A percentile compares a stretch with the other conserved stretches of the same genome.
Evolutionary conservation across 2,113 vertebrate genomes (phyloP).

Genomic region (Sinocyclocheilus rhinocerous): DNA sequence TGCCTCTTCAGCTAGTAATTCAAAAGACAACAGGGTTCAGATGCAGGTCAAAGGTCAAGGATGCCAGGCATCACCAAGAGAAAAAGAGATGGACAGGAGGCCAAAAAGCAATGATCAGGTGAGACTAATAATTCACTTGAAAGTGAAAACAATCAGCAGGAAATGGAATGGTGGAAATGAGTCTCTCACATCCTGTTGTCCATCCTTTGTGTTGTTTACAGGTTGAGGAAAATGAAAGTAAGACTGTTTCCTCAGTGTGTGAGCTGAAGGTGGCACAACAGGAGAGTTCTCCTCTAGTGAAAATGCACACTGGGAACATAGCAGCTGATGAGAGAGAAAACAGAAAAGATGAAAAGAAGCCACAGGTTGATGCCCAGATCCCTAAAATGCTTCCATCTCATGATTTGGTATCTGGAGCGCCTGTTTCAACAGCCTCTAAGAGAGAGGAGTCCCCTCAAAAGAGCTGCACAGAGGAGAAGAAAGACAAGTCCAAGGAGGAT

Average conservation of each 20-base stretch:
- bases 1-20: slow-evolving; percentile 27
- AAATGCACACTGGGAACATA: not conserved
- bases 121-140: not conserved
- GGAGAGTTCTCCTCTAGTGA: not conserved
- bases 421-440: slow-evolving; percentile 46
- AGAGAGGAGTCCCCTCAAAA: slow-evolving; percentile 3
- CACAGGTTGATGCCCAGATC: slow-evolving; percentile 47
- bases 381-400: slow-evolving; percentile 35
- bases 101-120: slow-evolving; percentile 65
- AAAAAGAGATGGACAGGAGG: slow-evolving; percentile 30
- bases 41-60: slow-evolving; percentile 38
- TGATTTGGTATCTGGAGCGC: slow-evolving; percentile 48
- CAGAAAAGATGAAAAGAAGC: slow-evolving; percentile 34
- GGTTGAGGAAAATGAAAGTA: slow-evolving; percentile 39
- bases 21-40: slow-evolving; percentile 57
- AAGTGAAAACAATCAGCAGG: not conserved
- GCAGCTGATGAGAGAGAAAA: slow-evolving; percentile 3
- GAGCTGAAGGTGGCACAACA: not conserved
- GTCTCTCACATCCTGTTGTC: not conserved
- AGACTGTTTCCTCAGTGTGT: not conserved
- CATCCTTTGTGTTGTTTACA: slow-evolving; percentile 15
- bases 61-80: slow-evolving; percentile 14
- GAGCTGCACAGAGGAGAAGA: slow-evolving; percentile 73
- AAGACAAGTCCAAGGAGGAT: slow-evolving; percentile 81
- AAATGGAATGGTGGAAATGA: not conserved